A percentile compares a stretch with the other conserved stretches of the same genome.
Conservation (phyloP, 1,140 invertebrate species). For the Chionoecetes opilio region DNA sequence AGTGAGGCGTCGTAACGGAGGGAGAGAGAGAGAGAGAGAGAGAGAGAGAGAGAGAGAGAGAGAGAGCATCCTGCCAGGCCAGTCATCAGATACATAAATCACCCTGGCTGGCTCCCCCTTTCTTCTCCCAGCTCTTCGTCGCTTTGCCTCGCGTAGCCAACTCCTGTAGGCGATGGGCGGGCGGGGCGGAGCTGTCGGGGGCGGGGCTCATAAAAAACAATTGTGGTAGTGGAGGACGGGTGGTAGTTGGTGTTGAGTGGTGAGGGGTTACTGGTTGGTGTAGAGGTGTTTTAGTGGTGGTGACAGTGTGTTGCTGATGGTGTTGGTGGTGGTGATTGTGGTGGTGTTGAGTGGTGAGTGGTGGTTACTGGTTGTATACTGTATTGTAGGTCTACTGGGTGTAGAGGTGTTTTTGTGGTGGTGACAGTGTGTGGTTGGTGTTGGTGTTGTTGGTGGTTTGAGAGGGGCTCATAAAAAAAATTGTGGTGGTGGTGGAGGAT, state of each 20-base stretch:
- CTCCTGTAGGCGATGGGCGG: background rate
- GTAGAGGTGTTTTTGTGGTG: no score
- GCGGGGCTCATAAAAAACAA: background rate
- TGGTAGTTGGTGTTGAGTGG: background rate
- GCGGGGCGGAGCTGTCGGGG: background rate
- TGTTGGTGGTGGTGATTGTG: background rate
- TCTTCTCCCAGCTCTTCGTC: background rate
- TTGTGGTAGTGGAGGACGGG: background rate
- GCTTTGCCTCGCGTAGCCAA: background rate
- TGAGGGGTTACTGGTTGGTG: background rate
- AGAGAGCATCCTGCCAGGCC: background rate
- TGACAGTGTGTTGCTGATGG: background rate
- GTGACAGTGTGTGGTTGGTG: no score
- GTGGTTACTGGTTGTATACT: no score
- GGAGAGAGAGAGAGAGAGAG: background rate
- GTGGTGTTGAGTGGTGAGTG: no score
- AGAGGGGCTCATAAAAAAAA: no score
- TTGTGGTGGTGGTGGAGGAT: no score
- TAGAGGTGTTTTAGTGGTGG: no score
- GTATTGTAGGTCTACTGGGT: no score
- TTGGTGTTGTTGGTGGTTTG: no score
- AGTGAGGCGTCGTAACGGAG: background rate
- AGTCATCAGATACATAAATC: background rate
- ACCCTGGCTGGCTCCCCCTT: background rate
- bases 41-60: background rate